Evolutionary conservation across 2,113 vertebrate species (phyloP), one percentile per base, ranked within the genome.

Genomic region (Proterorhinus semilunaris): DNA sequence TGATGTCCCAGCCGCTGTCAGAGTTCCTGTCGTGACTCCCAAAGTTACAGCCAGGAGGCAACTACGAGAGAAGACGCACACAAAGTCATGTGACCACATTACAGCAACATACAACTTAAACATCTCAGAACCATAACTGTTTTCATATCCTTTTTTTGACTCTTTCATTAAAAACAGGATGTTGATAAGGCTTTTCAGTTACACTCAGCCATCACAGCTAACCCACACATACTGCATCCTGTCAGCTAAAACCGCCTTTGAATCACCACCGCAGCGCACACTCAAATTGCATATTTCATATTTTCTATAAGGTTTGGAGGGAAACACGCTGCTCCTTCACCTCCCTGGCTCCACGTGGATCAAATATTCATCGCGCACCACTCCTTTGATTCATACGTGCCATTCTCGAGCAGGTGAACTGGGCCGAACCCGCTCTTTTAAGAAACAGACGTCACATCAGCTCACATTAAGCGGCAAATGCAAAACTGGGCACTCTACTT

Each of bases 1-100:
- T 91, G 76, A 88, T 76, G 74, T 87, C 79, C 87, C 86, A 92
- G 62, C 79, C 72, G 54, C 71, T 21, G 57, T 88, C 85, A 61
- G 68, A 61, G 59, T 81, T 83, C 65, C 75, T 82, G 65, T 85
- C 86, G 68, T 90, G 88, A 62, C 80, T 87, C 54, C 75, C 83
- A 21, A 86, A 82, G 64, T 85, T 58, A 62, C 89, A 82, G 71
- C 92, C 88, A 65, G 90, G 86, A 8, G 90, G 86, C 52, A 88
- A 63, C 93, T 92, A 59, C 1, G 66, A 27, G 76, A 8, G 76
- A 36, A 63, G 17, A 73, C 11, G 68, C 13, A 57, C 7, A 61
- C 9, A 72, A 58, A 59, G 10, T 68, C 6, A 65, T 6, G 66
- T 55, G 0, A 78, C 44, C 8, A 55, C 27, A 16, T 42, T 58